Conservation (phyloP, 1,140 invertebrate genomes). For the Cataglyphis hispanica region DNA sequence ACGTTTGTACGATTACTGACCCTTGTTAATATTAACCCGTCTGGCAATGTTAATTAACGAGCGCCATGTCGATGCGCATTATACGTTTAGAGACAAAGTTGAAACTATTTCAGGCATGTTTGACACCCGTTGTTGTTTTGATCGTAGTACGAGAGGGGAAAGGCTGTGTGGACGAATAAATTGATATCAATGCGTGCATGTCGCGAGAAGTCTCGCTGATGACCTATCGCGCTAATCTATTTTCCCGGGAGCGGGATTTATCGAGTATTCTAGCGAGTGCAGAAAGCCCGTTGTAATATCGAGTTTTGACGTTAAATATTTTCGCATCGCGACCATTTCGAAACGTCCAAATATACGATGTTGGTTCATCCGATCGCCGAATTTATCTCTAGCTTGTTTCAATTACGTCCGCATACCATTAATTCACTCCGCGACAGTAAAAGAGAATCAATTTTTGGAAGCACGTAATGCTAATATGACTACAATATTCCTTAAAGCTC, state of each 20-base stretch:
- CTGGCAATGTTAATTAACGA: constrained; percentile 57
- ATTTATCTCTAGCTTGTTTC: constrained; percentile 43
- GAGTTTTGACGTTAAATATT: constrained; percentile 53
- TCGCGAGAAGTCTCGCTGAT: constrained; percentile 57
- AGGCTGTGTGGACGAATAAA: constrained; percentile 21
- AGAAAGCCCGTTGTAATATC: constrained; percentile 47
- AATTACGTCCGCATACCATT: constrained; percentile 25
- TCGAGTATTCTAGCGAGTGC: constrained; percentile 39
- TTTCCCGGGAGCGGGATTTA: constrained; percentile 50
- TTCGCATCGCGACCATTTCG: constrained; percentile 47
- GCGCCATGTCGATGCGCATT: constrained; percentile 25
- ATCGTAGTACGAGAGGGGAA: not conserved
- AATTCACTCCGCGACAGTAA: constrained; percentile 19
- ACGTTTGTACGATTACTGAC: constrained; percentile 29
- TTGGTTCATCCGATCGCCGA: constrained; percentile 42
- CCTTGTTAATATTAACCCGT: constrained; percentile 53
- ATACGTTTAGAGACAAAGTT: constrained; percentile 44
- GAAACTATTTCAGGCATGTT: constrained; percentile 52
- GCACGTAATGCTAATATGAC: not conserved
- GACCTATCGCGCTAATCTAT: constrained; percentile 61
- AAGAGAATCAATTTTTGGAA: not conserved
- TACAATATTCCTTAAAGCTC: not conserved
- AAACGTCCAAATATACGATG: constrained; percentile 20
- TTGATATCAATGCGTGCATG: constrained; percentile 51
- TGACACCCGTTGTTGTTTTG: constrained; percentile 40